A percentile compares a stretch with the other conserved stretches of the same genome.
Evolutionary conservation across 2,113 vertebrate species (phyloP).

Genomic region (Plecturocebus donacophilus): DNA sequence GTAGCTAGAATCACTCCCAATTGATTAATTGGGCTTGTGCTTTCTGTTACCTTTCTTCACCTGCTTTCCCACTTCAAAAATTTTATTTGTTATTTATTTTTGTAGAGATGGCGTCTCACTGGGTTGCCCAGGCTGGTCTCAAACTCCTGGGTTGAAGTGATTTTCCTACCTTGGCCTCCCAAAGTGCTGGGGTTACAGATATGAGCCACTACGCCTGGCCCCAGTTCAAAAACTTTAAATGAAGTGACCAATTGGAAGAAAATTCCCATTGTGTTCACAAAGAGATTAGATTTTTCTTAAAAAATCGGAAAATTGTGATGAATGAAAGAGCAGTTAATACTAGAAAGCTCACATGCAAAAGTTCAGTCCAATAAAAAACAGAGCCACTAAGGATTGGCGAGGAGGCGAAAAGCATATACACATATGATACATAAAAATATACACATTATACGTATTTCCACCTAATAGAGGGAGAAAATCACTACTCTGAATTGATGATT

Average conservation of each 20-base stretch:
- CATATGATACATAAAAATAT: background rate
- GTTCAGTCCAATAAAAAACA: background rate
- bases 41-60: slow-evolving; percentile 4
- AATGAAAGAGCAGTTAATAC: background rate
- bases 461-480: background rate
- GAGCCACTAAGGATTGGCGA: background rate
- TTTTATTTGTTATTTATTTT: background rate
- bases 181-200: too few species aligned
- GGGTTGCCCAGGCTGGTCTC: too few species aligned
- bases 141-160: too few species aligned
- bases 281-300: background rate
- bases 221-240: background rate
- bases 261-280: background rate
- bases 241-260: background rate
- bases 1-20: background rate
- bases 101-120: too few species aligned
- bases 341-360: background rate
- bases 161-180: too few species aligned
- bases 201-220: too few species aligned
- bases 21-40: background rate
- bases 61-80: background rate
- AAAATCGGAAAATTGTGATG: background rate
- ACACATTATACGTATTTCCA: background rate
- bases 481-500: background rate
- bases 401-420: background rate